Evolutionary conservation across 2,888 invertebrate species (phyloP).

Genomic region (Esperia sulphurella): DNA sequence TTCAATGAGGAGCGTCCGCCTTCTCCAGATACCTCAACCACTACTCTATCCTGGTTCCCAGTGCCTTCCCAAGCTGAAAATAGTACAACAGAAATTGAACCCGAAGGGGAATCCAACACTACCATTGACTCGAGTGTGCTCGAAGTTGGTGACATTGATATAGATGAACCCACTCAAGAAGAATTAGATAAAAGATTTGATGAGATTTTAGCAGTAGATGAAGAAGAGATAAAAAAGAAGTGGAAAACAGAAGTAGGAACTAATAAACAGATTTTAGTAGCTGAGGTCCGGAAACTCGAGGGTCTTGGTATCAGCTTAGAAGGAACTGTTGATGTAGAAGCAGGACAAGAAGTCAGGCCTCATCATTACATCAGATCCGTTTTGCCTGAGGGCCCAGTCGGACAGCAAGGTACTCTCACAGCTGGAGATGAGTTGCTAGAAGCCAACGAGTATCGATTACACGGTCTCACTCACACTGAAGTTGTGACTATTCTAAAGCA

Average conservation of each 20-base stretch:
- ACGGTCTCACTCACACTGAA: constrained; percentile 97
- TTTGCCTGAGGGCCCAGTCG: constrained; percentile 97
- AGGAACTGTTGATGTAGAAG: constrained; percentile 99
- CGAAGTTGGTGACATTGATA: constrained; percentile 73
- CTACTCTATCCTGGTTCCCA: constrained; percentile 91
- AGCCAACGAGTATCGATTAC: constrained; percentile 94
- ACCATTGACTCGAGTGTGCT: constrained; percentile 88
- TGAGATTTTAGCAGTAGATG: constrained; percentile 76
- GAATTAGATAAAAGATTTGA: constrained; percentile 70
- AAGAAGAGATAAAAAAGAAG: constrained; percentile 86
- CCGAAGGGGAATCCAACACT: constrained; percentile 89
- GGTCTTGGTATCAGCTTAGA: constrained; percentile 98
- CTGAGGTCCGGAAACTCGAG: constrained; percentile 94
- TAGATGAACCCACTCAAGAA: constrained; percentile 72
- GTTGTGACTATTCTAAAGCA: constrained; percentile 97
- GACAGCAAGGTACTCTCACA: constrained; percentile 91
- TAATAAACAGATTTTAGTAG: constrained; percentile 93
- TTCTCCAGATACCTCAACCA: constrained; percentile 87
- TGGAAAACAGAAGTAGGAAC: constrained; percentile 90
- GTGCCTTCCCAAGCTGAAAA: constrained; percentile 84
- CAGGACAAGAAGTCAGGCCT: constrained; percentile 97
- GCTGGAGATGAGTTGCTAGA: constrained; percentile 98
- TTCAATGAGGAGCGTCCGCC: constrained; percentile 78
- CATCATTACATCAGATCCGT: constrained; percentile 99
- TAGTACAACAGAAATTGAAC: constrained; percentile 83